phyloP scores from a whole-genome alignment of 2,113 vertebrate species.

The Heterochromis multidens region DNA sequence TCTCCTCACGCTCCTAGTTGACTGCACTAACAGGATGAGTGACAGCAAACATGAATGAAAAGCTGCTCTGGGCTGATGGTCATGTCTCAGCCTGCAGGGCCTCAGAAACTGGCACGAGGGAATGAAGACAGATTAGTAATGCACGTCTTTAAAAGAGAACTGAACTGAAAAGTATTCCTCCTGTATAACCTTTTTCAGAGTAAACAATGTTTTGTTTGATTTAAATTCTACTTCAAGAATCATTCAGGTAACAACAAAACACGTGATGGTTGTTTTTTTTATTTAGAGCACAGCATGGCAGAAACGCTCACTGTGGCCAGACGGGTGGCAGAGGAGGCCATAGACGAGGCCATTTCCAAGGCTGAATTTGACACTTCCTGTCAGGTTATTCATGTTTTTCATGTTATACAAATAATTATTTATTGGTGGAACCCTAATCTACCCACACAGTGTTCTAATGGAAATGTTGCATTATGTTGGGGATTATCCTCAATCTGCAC shows the following conservation, averaged over 20 bases:
- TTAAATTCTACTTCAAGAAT: neutral
- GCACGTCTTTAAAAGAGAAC: neutral
- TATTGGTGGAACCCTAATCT: neutral
- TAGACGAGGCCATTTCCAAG: slow-evolving; percentile 93
- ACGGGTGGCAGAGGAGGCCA: slow-evolving; percentile 91
- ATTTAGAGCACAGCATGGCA: slow-evolving; percentile 87
- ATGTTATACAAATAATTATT: neutral
- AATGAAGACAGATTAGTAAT: neutral
- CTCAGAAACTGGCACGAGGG: neutral
- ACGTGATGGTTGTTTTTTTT: neutral
- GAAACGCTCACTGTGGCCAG: slow-evolving; percentile 88
- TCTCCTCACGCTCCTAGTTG: neutral
- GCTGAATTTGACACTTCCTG: slow-evolving; percentile 82
- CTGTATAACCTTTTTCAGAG: neutral
- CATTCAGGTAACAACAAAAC: neutral
- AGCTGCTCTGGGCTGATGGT: neutral
- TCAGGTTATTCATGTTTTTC: slow-evolving; percentile 76
- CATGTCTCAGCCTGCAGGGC: neutral
- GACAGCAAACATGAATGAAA: slow-evolving; percentile 6
- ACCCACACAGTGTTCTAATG: neutral
- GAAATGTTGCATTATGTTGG: neutral
- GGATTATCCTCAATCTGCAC: neutral
- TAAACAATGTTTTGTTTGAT: neutral
- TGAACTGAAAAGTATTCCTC: neutral
- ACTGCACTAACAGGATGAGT: slow-evolving; percentile 4